Evolutionary conservation across 2,888 invertebrate species (phyloP), one percentile per base, ranked within the genome.

Genomic region (Dynastes tityus): DNA sequence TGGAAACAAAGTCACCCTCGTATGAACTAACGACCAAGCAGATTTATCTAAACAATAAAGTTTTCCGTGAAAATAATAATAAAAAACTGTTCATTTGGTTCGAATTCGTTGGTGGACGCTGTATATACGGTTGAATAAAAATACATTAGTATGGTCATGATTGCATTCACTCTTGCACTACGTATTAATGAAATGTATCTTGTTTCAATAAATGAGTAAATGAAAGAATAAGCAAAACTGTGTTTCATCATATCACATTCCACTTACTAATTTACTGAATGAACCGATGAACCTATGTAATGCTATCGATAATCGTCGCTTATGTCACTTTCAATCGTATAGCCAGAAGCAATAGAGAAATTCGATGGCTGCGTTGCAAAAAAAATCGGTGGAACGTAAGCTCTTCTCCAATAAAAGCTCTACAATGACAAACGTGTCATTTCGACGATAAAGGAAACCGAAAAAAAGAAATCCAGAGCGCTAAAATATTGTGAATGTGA

Each of bases 401-500:
- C 40, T 65, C 53, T 32, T 53, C 27, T 49, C 29, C 49, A 67
- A 73, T 37, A 58, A 73, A 58, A 73, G 13, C 58, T 40, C 16
- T 61, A 61, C 58, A 58, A 40, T 40, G 73, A n/a, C 58, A 73
- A 73, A 40, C 73, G 73, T 73, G 73, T 40, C 73, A 61, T 55
- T 73, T 73, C 61, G 73, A 58, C 58, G 58, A 37, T 71, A 80
- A 79, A 81, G 75, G 76, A 79, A 79, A 77, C 67, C 22, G 55
- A 70, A 79, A 75, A 77, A 77, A 78, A 78, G 67, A 76, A 63
- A 32, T 63, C 49, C 8, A 22, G 9, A 78, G 75, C 78, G 75
- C 77, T 77, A 80, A 81, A 80, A 81, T 82, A 81, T 81, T 81
- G 80, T 80, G 79, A 82, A 82, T 81, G 82, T 82, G 81, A 79